Base-by-base conservation (phyloP, 2,888 invertebrate species). In the Athripsodes cinereus region DNA sequence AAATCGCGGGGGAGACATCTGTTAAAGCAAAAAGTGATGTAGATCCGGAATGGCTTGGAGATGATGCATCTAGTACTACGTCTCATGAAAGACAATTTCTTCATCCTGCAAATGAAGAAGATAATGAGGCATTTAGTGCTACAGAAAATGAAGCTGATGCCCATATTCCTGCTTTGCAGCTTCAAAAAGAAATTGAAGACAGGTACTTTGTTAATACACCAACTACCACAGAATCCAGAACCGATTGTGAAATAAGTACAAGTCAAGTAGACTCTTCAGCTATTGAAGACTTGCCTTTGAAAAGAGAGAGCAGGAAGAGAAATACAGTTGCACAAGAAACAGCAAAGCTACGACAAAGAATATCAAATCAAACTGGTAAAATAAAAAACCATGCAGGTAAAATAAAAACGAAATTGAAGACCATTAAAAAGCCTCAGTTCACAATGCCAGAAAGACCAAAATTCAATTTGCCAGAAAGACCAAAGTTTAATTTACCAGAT, bases 301-400 rank as follows among this genome's bases (percentile, higher is more conserved):
- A 83, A 69, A 74, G 81, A 48, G 81, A 80, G 62, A 82, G 75
- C 66, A 74, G 81, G 35, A 72, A 76, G 44, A 82, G 71, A 18
- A 76, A 75, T 63, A 66, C 71, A 46, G 81, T 82, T 47, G 74
- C 72, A 54, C 74, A 75, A 58, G 79, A 81, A 66, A 76, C 73
- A 13, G 68, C 70, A 52, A 83, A 79, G 67, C 77, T 86, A 68
- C 84, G 86, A 65, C 83, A 86, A 64, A 82, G 84, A 16, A 71
- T 90, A 22, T 83, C 80, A 64, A 83, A 78, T 62, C 86, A 89
- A 63, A 88, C 90, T 2, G 87, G 84, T 34, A 85, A 85, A 64
- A 66, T 90, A 51, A 84, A 83, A 66, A 80, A 75, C 40, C 87
- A 89, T 69, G 88, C 90, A 16, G 87, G 84, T 22, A 87, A 86